These are phyloP conservation scores for Steinernema khuongi DNA, from an alignment of 1,140 invertebrate species.

Conservation along the genomic window DNA sequence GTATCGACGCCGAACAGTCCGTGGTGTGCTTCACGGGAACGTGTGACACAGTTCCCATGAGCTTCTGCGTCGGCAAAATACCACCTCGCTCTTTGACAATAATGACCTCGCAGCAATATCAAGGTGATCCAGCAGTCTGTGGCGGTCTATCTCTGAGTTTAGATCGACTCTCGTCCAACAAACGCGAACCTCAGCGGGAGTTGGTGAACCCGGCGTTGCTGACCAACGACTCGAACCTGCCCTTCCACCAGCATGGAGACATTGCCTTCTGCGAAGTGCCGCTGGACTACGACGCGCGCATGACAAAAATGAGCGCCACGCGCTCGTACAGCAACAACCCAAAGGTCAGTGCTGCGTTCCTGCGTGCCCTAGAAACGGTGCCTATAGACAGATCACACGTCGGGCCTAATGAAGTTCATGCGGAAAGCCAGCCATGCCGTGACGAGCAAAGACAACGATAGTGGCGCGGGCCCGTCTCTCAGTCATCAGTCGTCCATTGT, in stretches of 20 bases:
- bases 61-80: constrained; percentile 37
- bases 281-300: constrained; percentile 39
- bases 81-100: constrained; percentile 42
- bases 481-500: not conserved
- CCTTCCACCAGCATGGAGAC: constrained; percentile 56
- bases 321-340: constrained; percentile 48
- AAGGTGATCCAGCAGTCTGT: constrained; percentile 21
- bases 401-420: constrained; percentile 32
- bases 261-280: constrained; percentile 52
- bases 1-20: constrained; percentile 44
- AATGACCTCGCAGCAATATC: constrained; percentile 51
- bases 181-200: constrained; percentile 17
- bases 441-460: constrained; percentile 24
- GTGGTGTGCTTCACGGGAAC: constrained; percentile 48
- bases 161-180: constrained; percentile 23
- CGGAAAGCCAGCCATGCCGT: constrained; percentile 31
- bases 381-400: constrained; percentile 19
- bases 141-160: not conserved
- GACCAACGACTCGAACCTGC: constrained; percentile 32
- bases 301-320: constrained; percentile 41
- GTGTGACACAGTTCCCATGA: constrained; percentile 33
- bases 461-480: not conserved
- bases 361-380: not conserved
- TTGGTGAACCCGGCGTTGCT: constrained; percentile 16
- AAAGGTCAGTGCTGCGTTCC: constrained; percentile 12